A percentile compares a stretch with the other conserved stretches of the same genome.
Conservation (phyloP, 2,113 vertebrate genomes). For the Chionodraco myersi region DNA sequence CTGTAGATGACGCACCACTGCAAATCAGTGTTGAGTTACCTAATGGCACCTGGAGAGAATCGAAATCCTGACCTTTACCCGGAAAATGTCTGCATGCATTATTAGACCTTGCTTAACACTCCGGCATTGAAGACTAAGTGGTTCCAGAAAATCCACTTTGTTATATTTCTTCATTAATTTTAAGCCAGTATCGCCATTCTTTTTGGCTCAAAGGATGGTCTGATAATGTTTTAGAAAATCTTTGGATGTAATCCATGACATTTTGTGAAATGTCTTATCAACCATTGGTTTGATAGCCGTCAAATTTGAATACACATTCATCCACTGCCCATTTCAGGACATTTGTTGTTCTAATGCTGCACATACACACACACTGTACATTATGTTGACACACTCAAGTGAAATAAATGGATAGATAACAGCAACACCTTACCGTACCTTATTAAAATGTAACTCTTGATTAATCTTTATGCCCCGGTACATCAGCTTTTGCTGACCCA, state of each 20-base stretch:
- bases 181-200: background rate
- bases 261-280: background rate
- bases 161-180: background rate
- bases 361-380: background rate
- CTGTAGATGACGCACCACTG: conserved; percentile 31
- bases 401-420: conserved; percentile 55
- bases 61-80: conserved; percentile 38
- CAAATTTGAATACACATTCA: too few relatives aligned
- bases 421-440: conserved; percentile 47
- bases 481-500: conserved; percentile 70
- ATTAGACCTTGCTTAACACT: background rate
- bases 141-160: background rate
- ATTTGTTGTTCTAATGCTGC: background rate
- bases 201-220: background rate
- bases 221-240: background rate
- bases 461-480: conserved; percentile 68
- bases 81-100: conserved; percentile 26
- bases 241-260: background rate
- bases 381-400: background rate
- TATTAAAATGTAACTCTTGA: conserved; percentile 72
- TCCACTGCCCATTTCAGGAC: background rate
- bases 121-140: background rate
- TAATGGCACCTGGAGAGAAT: conserved; percentile 45
- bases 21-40: conserved; percentile 28
- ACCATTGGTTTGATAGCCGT: too few relatives aligned